phyloP scores from a whole-genome alignment of 2,888 invertebrate species.

The Aproaerema taeniolella region DNA sequence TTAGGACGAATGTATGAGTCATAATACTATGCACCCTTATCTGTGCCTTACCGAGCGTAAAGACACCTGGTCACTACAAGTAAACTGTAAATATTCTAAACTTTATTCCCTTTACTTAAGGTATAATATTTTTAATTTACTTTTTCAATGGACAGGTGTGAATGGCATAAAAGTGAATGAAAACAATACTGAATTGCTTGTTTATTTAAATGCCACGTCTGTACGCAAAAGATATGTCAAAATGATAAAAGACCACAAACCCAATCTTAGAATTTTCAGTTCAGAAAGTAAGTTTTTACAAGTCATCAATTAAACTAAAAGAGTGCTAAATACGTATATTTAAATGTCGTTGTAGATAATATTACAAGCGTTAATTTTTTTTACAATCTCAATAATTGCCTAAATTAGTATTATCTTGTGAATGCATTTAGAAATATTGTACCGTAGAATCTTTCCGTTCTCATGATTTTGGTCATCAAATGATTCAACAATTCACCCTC shows the following conservation, averaged over 20 bases:
- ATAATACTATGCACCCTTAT: constrained; percentile 37
- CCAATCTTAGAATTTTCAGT: no score
- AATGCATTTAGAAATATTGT: not conserved
- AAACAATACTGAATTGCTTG: constrained; percentile 14
- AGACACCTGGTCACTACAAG: constrained; percentile 49
- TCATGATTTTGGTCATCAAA: constrained; percentile 32
- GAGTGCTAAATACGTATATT: no score
- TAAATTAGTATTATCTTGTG: no score
- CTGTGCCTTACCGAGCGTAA: constrained; percentile 54
- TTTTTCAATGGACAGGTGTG: constrained; percentile 37
- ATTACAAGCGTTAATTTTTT: no score
- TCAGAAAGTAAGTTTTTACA: no score
- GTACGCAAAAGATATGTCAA: no score
- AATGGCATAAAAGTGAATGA: constrained; percentile 32
- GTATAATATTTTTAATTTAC: constrained; percentile 4
- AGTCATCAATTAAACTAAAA: no score
- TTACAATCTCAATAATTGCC: no score
- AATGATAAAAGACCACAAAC: no score
- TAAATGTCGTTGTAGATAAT: no score
- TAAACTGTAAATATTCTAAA: constrained; percentile 1
- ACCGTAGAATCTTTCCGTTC: not conserved
- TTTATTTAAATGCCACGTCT: no score
- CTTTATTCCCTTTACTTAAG: constrained; percentile 7
- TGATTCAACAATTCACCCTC: constrained; percentile 49
- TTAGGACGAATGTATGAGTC: constrained; percentile 37